phyloP scores from a whole-genome alignment of 1,140 invertebrate genomes.

The Choristoneura fumiferana region DNA sequence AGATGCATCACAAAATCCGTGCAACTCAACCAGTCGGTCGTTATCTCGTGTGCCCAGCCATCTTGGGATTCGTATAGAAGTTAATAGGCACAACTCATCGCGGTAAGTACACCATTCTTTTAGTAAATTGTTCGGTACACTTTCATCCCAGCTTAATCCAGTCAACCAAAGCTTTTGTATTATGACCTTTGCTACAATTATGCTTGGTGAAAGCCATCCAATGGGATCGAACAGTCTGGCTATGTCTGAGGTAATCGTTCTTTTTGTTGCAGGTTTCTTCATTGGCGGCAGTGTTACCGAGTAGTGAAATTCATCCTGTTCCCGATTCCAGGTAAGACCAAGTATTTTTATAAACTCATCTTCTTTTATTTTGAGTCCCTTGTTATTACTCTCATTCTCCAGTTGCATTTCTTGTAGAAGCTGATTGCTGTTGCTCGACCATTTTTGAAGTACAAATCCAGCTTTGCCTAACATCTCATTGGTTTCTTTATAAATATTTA shows the following conservation, averaged over 20 bases:
- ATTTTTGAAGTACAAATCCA: too few relatives aligned
- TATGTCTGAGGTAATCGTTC: background rate
- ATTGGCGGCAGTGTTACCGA: background rate
- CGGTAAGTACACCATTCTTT: background rate
- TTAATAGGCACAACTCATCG: background rate
- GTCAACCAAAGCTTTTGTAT: background rate
- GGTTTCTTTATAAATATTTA: too few relatives aligned
- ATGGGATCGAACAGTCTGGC: background rate
- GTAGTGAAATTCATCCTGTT: slow-evolving; percentile 4
- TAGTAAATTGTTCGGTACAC: background rate
- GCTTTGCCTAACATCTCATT: too few relatives aligned
- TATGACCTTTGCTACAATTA: background rate
- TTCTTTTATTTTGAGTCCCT: background rate
- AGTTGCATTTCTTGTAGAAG: too few relatives aligned
- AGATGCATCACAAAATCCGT: too few relatives aligned
- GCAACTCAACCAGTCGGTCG: too few relatives aligned
- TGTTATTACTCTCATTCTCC: background rate
- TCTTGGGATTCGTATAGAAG: background rate
- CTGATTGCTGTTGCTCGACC: too few relatives aligned
- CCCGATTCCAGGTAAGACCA: slow-evolving; percentile 13
- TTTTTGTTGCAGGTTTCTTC: background rate
- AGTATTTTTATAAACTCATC: slow-evolving; percentile 19
- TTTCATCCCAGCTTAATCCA: background rate
- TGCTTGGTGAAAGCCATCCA: background rate
- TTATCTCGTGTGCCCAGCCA: background rate